A percentile compares a stretch with the other conserved stretches of the same genome.
Conservation (phyloP, 1,140 invertebrate species). For the Formica exsecta region DNA sequence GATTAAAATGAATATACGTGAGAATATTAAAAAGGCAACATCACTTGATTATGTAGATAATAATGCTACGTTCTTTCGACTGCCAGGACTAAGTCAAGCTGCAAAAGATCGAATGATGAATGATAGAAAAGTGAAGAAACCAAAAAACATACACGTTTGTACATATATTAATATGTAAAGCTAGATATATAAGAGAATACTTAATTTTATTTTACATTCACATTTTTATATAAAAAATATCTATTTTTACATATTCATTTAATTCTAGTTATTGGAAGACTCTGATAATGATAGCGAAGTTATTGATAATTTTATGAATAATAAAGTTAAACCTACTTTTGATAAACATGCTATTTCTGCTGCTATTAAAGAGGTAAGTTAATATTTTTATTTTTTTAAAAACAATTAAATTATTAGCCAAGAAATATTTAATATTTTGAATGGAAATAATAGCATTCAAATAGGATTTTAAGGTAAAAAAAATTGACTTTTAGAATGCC, state of each 20-base stretch:
- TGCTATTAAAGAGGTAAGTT: conserved; percentile 52
- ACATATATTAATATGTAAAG: not conserved
- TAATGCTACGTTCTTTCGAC: conserved; percentile 23
- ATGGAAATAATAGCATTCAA: not conserved
- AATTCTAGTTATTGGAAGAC: conserved; percentile 38
- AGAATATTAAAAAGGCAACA: conserved; percentile 49
- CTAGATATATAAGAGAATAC: not conserved
- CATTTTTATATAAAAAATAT: not conserved
- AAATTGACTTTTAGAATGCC: not conserved
- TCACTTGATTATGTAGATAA: conserved; percentile 8
- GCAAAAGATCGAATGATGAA: conserved; percentile 39
- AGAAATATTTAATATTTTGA: not conserved
- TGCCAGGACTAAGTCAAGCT: not conserved
- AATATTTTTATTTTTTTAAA: not conserved
- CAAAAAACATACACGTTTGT: conserved; percentile 61
- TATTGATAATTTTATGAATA: not conserved
- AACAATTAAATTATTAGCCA: not conserved
- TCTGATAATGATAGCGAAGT: not conserved
- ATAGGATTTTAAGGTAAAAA: not conserved
- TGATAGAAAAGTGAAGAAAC: not conserved
- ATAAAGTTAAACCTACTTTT: not conserved
- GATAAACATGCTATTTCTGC: conserved; percentile 35
- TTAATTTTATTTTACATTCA: not conserved
- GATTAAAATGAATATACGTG: conserved; percentile 46
- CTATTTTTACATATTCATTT: not conserved